Percentiles rank a stretch among this genome's conserved stretches.
These are phyloP conservation scores for Nerophis ophidion DNA, from an alignment of 2,113 vertebrate genomes.

Conservation along the genomic window DNA sequence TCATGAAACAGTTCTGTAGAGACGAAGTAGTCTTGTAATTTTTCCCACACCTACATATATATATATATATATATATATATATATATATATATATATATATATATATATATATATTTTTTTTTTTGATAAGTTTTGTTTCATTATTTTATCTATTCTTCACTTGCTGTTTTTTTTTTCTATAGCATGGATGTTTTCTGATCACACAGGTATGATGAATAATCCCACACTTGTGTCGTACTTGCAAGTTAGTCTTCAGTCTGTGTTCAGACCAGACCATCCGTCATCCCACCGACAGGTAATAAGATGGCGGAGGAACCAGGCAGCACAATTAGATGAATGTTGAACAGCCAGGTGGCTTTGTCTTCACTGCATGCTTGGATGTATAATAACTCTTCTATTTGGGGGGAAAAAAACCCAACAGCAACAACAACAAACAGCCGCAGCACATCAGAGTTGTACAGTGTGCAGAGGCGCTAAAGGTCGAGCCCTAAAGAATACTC, in stretches of 20 bases:
- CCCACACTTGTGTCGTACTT: conserved; percentile 53
- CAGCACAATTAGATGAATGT: conserved; percentile 73
- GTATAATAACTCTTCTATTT: conserved; percentile 66
- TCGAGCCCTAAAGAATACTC: conserved; percentile 42
- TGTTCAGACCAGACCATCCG: conserved; percentile 69
- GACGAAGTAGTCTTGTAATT: too few species aligned
- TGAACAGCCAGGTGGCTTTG: conserved; percentile 71
- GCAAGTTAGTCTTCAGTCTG: conserved; percentile 54
- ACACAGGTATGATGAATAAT: conserved; percentile 62
- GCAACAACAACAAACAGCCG: conserved; percentile 33
- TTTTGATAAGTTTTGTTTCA: not conserved
- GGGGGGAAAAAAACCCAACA: conserved; percentile 23
- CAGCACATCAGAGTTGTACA: conserved; percentile 22
- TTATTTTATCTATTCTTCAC: conserved; percentile 14
- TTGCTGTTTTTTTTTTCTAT: conserved; percentile 20
- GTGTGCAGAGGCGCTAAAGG: conserved; percentile 50
- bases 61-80: too few species aligned
- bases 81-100: too few species aligned
- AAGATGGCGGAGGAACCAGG: conserved; percentile 65
- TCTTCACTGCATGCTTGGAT: conserved; percentile 63
- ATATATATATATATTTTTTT: too few species aligned
- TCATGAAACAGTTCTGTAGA: too few species aligned
- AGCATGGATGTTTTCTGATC: conserved; percentile 36
- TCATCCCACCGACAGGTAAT: conserved; percentile 73
- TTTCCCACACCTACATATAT: too few species aligned